Evolutionary conservation across 2,113 vertebrate species (phyloP), one percentile per base, ranked within the genome.

Genomic region (Nesoenas mayeri): DNA sequence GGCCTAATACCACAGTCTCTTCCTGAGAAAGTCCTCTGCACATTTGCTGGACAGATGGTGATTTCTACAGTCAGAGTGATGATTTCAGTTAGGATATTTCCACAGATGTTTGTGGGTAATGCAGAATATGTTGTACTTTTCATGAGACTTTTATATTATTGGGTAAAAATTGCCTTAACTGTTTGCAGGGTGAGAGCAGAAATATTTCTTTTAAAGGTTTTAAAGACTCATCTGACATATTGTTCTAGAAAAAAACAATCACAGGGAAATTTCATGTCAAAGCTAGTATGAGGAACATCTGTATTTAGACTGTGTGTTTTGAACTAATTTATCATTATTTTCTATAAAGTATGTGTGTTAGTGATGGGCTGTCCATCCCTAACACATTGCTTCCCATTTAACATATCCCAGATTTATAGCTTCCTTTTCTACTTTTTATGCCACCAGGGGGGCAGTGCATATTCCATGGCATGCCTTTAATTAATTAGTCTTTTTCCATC

Each of bases 401-500:
- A 50, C 42, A 85, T 65, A 28, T n/a, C 6, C 54, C 90, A 38
- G 79, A 88, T 65, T 89, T 78, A 73, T 60, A 78, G 12, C 47
- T 93, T 95, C 40, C 57, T 65, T 67, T 81, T 36, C 58, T 89
- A 51, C 50, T 61, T 91, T 88, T 96, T 74, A 61, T 73, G 32
- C 28, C 44, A 78, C 69, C 65, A 71, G n/a, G 88, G 85, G 71
- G 84, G 82, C 67, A 79, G 29, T 51, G 58, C 13, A 31, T 40
- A 42, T 69, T 92, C 80, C 65, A 44, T 48, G 38, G 40, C 38
- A 81, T 81, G 71, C 31, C 19, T 95, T 92, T 93, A 91, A 92
- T 95, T 93, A 94, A 95, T 95, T 96, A 91, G 56, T 65, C 67
- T 91, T 94, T 91, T 74, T 83, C 79, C 66, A 61, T 83, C 84